Base-by-base conservation (phyloP, 1,140 invertebrate species). In the Cepaea nemoralis region DNA sequence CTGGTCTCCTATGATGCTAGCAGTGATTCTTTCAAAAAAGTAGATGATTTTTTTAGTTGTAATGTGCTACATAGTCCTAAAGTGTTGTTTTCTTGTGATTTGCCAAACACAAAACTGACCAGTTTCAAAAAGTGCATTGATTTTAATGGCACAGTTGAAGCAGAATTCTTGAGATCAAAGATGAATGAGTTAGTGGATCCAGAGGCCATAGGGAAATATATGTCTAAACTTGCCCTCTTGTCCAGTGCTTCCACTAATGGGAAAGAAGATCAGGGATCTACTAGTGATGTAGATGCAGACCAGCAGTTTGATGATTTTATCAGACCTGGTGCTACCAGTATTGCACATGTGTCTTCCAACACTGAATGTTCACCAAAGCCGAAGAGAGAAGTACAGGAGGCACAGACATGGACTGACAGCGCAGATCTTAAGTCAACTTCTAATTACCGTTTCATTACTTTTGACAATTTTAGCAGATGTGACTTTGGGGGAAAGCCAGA, bases 41-140 rank as follows among this genome's bases (percentile, higher is more conserved):
- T 75, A 5, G 70, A 79, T 5, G 16, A 48, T 2, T 24, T 66
- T 31, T 50, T 31, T 22, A 42, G 67, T 24, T 63, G 75, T 16
- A 83, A 84, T 70, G 39, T 85, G 22, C 80, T 88, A 37, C 87
- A 88, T 45, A 89, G 87, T 82, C 89, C 88, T 0, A 90, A 89
- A 82, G 88, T 90, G 24, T 81, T 88, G 3, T 82, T 88, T 50
- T 77, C 82, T 27, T 63, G 63, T n/a, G 74, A 83, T 37, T 24
- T 66, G 3, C 37, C 39, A 79, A 82, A 67, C 71, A 24, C 31
- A 35, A 81, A 16, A 77, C 67, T n/a, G 22, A 80, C 77, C n/a
- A 86, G 82, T 42, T 83, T 81, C 31, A 87, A 86, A 76, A 77
- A 87, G 66, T 83, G 83, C 33, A 71, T 89, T 16, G 86, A 88